A percentile compares a stretch with the other conserved stretches of the same genome.
Evolutionary conservation across 2,888 invertebrate species (phyloP).

Genomic region (Cheiracanthium punctorium): DNA sequence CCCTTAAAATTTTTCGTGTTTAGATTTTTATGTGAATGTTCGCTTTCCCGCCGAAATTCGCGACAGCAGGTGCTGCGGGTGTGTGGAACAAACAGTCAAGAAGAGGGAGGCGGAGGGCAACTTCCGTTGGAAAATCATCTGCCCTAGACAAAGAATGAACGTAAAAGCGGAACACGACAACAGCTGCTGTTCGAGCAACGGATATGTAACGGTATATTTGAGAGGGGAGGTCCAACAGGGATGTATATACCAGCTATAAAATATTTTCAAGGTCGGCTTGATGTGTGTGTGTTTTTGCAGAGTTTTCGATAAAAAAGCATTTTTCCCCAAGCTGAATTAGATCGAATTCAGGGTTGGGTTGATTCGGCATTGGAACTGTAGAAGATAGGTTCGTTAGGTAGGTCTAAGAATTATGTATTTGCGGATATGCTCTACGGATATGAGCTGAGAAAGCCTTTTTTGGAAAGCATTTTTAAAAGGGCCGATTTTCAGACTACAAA

Average conservation of each 20-base stretch:
- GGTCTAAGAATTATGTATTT: no score
- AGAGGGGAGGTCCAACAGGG: not conserved
- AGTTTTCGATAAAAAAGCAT: no score
- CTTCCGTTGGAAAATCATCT: not conserved
- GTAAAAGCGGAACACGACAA: not conserved
- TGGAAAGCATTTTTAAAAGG: no score
- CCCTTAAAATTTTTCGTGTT: not conserved
- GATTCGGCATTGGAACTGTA: no score
- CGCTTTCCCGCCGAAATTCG: conserved; percentile 2
- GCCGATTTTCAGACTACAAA: no score
- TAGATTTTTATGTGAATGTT: not conserved
- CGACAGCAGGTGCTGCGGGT: not conserved
- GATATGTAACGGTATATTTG: conserved; percentile 7
- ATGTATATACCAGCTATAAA: not conserved
- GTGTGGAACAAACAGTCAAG: not conserved
- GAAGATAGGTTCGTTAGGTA: no score
- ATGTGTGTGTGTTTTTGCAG: no score
- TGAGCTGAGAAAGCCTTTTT: no score
- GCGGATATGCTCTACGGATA: no score
- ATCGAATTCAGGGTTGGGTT: no score
- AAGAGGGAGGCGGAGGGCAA: not conserved
- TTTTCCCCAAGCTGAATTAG: no score
- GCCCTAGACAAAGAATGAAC: not conserved
- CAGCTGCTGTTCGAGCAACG: conserved; percentile 5
- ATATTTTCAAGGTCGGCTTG: not conserved